Evolutionary conservation across 2,113 vertebrate species (phyloP).

Genomic region (Poeciliopsis turrubarensis): DNA sequence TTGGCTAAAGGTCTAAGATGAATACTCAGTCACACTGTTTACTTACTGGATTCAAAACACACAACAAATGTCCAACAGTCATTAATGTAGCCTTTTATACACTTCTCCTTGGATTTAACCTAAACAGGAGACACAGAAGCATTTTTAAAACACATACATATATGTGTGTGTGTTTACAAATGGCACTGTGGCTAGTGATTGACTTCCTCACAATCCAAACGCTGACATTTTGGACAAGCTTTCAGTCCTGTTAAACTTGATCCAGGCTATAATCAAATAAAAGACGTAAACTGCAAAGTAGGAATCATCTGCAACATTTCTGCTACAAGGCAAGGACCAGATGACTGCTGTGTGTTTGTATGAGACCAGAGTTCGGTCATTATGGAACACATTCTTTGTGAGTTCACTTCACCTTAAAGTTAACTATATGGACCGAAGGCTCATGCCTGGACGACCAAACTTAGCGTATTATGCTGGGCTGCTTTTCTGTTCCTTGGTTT

Average conservation of each 20-base stretch:
- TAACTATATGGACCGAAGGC: no score
- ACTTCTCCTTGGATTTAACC: background rate
- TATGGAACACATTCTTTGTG: no score
- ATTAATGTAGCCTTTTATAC: slow-evolving; percentile 21
- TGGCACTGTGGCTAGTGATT: background rate
- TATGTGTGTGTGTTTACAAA: background rate
- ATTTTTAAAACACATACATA: no score
- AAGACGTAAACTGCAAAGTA: background rate
- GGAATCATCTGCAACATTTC: no score
- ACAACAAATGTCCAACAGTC: slow-evolving; percentile 28
- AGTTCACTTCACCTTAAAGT: no score
- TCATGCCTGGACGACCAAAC: no score
- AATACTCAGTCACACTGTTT: slow-evolving; percentile 44
- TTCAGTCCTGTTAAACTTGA: background rate
- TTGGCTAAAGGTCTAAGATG: slow-evolving; percentile 42
- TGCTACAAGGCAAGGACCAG: no score
- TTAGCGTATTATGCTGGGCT: no score
- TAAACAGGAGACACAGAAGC: no score
- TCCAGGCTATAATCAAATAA: background rate
- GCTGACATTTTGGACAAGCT: background rate
- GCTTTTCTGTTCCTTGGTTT: no score
- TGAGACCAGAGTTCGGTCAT: no score
- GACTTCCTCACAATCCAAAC: background rate
- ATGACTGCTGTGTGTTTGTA: no score
- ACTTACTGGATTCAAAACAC: slow-evolving; percentile 52